Evolutionary conservation across 2,113 vertebrate species (phyloP).

Genomic region (Ardeotis arabs): DNA sequence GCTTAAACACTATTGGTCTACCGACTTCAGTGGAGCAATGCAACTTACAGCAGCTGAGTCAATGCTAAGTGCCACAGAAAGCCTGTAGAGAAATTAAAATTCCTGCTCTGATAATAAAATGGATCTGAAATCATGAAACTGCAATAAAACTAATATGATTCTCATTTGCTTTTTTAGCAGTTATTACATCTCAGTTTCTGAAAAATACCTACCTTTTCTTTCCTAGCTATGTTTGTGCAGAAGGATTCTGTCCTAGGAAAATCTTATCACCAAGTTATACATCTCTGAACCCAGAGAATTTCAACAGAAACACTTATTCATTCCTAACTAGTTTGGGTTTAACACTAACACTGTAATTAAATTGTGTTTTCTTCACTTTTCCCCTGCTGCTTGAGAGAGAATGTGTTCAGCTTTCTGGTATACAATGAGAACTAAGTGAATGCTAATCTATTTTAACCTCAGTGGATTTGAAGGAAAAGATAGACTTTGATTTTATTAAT

Average conservation of each 20-base stretch:
- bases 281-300: constrained; percentile 58
- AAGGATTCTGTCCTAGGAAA: constrained; percentile 46
- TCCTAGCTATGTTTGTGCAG: constrained; percentile 41
- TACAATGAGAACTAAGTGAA: constrained; percentile 53
- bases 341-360: constrained; percentile 63
- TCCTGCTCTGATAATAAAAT: constrained; percentile 60
- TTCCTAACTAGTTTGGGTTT: constrained; percentile 42
- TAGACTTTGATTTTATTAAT: constrained; percentile 64
- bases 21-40: background rate
- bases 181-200: constrained; percentile 47
- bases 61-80: constrained; percentile 18
- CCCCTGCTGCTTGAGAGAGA: constrained; percentile 63
- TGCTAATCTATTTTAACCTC: constrained; percentile 57
- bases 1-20: background rate
- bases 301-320: constrained; percentile 34
- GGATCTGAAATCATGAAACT: constrained; percentile 35
- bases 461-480: constrained; percentile 44
- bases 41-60: constrained; percentile 38
- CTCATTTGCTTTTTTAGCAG: background rate
- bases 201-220: constrained; percentile 50
- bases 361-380: constrained; percentile 61
- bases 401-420: constrained; percentile 58
- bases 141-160: constrained; percentile 54
- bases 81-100: constrained; percentile 45
- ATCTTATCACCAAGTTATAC: constrained; percentile 45